Evolutionary conservation across 37 sponge, comb jelly and placozoan species (phyloP).

Genomic region (Cliona cf. orientalis): DNA sequence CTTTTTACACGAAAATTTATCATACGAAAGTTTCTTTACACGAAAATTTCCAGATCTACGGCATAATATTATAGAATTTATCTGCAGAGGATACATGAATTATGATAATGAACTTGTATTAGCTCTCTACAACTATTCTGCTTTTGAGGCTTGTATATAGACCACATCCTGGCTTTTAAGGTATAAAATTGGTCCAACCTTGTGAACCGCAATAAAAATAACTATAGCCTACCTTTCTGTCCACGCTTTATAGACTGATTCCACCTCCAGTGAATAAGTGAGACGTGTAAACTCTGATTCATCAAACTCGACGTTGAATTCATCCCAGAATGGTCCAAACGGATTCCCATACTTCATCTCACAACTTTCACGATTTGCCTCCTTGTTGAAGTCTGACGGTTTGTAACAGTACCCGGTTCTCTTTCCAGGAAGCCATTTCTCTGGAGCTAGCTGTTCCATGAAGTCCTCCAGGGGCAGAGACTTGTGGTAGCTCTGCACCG

Average conservation of each 20-base stretch:
- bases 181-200: no score
- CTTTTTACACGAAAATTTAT: no score
- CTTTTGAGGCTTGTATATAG: no score
- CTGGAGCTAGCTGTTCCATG: slow-evolving; percentile 71
- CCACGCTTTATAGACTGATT: slow-evolving; percentile 28
- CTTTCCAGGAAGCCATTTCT: slow-evolving; percentile 79
- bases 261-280: slow-evolving; percentile 32
- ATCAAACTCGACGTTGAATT: slow-evolving; percentile 74
- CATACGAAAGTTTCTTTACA: no score
- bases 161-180: no score
- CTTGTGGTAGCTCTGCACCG: slow-evolving; percentile 72
- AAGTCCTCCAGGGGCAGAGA: slow-evolving; percentile 78
- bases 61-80: neutral
- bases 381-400: slow-evolving; percentile 16
- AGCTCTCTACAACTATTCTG: no score
- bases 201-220: no score
- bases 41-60: no score
- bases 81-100: neutral
- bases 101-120: no score
- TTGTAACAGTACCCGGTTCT: slow-evolving; percentile 75
- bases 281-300: slow-evolving; percentile 46
- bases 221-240: slow-evolving; percentile 68
- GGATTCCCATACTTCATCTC: slow-evolving; percentile 86
- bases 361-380: slow-evolving; percentile 39
- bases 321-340: slow-evolving; percentile 91